Evolutionary conservation across 2,888 invertebrate genomes (phyloP), one percentile per base, ranked within the genome.

Genomic region (Agriopis aurantiaria): DNA sequence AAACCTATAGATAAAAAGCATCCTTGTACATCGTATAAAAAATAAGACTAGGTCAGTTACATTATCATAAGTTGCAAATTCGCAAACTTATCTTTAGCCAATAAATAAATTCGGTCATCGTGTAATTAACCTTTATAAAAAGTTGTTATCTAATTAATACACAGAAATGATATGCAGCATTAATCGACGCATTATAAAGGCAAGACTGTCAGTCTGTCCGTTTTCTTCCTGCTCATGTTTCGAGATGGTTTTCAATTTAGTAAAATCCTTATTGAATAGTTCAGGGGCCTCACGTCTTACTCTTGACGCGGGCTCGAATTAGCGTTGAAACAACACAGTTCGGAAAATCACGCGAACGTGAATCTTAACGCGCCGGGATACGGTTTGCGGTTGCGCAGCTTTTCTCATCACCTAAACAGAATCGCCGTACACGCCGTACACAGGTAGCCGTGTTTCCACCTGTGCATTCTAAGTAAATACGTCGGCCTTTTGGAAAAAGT

Each of bases 11-110:
- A 59, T 63, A 58, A 51, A 58, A 51, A 56, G n/a, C 45, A 56
- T 55, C 68, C 49, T 65, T 61, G 63, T 64, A 59, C 67, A 68
- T 43, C 57, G 62, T 58, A 58, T 14, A 63, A 58, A 64, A 41
- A 64, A 63, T 60, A 72, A 67, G 68, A 74, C 72, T 76, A 76
- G 76, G 76, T 76, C 76, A 76, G 76, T 76, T 74, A 68, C 63
- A 59, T 33, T 71, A 70, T 71, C 49, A 49, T 4, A 11, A 59
- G 48, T 56, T 56, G 64, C 59, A 55, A 58, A 48, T 65, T 55
- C 57, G 48, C 59, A 33, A 3, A 52, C 69, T 65, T 68, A 65
- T 69, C 60, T 56, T 55, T 6, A n/a, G 3, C 43, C 17, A 41
- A 48, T 48, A 58, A 33, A 65, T 46, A 65, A 49, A 57, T 46